Base-by-base conservation (phyloP, 2,113 vertebrate species). In the Salvelinus namaycush region DNA sequence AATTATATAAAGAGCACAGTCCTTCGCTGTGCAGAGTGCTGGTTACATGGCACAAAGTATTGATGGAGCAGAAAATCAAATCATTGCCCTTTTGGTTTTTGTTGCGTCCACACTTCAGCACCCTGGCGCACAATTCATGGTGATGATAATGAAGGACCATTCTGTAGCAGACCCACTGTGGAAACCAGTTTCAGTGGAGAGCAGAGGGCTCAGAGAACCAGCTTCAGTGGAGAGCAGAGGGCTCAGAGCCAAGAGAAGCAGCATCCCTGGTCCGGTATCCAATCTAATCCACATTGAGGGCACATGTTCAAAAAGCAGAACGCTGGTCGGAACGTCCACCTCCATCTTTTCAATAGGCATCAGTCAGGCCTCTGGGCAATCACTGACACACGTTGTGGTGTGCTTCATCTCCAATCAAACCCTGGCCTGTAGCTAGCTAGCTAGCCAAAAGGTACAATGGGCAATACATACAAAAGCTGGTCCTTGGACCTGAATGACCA, bases 51-150 rank as follows among this genome's bases (percentile, higher is more conserved):
- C 88, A 89, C 74, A 88, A 88, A 88, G 87, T 92, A 85, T 89
- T 91, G 90, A 91, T 88, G 86, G 85, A 88, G 87, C 90, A 91
- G 87, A 89, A 92, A 90, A 92, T 92, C 84, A 90, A 91, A 89
- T 91, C 74, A 87, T 71, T 44, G 9, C 39, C 9, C 9, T 44
- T 11, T 44, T 79, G 86, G 77, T 90, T 90, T 90, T 81, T 75
- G 83, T 84, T 86, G 78, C 66, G 74, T 85, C 83, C 80, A 66
- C 76, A 82, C 87, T 84, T 84, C 82, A 81, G 84, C 86, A 44
- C 39, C 39, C 39, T 9, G 9, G 39, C 3, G 39, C 39, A 79
- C 84, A 84, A 72, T 89, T 88, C 84, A 86, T 84, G 76, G 72
- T 74, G 79, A 83, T 81, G 85, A 87, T 88, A 91, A 89, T 83